phyloP scores from a whole-genome alignment of 1,140 invertebrate species.

The Lanistes nyassanus region DNA sequence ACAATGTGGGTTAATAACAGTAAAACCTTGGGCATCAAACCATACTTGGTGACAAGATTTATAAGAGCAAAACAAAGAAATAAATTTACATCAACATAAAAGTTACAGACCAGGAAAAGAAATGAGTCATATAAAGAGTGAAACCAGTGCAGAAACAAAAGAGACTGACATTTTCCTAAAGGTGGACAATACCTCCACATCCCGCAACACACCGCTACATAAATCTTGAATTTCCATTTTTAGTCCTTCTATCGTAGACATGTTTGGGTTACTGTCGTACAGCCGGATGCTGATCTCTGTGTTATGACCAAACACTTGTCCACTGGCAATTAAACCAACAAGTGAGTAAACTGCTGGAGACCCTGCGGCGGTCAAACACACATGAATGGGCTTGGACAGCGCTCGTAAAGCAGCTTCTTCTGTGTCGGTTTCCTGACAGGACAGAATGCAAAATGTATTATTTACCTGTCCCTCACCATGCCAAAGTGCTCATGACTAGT shows the following conservation, averaged over 20 bases:
- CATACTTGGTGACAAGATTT: no score
- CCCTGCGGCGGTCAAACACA: slow-evolving; percentile 62
- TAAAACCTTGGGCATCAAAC: no score
- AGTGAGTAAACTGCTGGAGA: slow-evolving; percentile 52
- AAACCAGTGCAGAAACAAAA: no score
- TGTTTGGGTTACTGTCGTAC: slow-evolving; percentile 37
- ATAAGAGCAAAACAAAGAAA: no score
- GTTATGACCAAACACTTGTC: slow-evolving; percentile 55
- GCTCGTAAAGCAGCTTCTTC: slow-evolving; percentile 49
- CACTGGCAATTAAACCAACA: slow-evolving; percentile 49
- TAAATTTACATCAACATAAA: no score
- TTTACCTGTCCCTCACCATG: neutral
- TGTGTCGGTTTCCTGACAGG: slow-evolving; percentile 45
- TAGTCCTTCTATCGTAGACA: slow-evolving; percentile 50
- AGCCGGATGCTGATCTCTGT: slow-evolving; percentile 56
- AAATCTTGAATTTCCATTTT: slow-evolving; percentile 62
- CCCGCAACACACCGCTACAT: slow-evolving; percentile 48
- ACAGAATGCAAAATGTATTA: neutral
- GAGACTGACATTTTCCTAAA: no score
- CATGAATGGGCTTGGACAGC: slow-evolving; percentile 52
- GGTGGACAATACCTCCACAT: slow-evolving; percentile 44
- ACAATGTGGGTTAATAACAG: no score
- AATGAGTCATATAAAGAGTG: no score
- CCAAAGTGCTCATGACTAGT: no score
- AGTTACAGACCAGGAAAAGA: no score